Conservation (phyloP, 2,113 vertebrate genomes). For the Hippocampus guttulatus region DNA sequence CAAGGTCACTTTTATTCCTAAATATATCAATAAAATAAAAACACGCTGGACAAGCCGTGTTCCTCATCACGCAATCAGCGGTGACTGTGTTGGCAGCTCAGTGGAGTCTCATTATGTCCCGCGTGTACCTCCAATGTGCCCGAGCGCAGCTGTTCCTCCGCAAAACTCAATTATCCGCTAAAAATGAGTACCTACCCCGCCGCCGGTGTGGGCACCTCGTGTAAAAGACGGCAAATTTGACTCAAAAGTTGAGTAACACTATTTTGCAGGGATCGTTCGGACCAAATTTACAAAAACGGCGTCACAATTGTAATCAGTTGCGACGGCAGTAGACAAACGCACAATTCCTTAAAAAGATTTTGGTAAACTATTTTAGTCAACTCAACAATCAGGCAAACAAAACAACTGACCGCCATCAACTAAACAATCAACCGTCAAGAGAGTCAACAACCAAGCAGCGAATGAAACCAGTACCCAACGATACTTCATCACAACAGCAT, state of each 20-base stretch:
- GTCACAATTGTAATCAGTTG: no score
- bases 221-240: background rate
- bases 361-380: no score
- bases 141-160: background rate
- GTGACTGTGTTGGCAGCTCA: conserved; percentile 19
- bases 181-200: background rate
- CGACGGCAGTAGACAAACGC: no score
- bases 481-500: no score
- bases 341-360: no score
- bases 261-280: no score
- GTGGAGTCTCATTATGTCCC: conserved; percentile 12
- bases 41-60: background rate
- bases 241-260: background rate
- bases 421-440: no score
- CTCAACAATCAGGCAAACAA: no score
- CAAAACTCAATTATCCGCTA: conserved; percentile 1
- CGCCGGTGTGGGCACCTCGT: background rate
- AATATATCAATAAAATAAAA: background rate
- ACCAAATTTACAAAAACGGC: no score
- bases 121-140: conserved; percentile 5
- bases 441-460: no score
- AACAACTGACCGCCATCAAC: no score
- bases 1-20: background rate
- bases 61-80: conserved; percentile 13
- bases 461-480: no score